phyloP scores from a whole-genome alignment of 2,113 vertebrate species.

The Myotis brandtii region DNA sequence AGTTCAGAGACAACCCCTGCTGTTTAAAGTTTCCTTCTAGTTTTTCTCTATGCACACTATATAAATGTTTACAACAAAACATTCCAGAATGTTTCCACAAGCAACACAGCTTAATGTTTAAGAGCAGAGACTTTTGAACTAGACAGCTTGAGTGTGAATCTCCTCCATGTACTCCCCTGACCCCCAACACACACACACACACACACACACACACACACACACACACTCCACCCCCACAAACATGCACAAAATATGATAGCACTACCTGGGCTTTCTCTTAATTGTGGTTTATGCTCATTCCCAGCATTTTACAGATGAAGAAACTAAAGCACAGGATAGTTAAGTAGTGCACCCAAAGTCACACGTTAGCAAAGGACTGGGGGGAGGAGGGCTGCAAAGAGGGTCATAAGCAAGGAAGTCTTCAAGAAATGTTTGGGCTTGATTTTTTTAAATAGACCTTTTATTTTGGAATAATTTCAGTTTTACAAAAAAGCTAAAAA shows the following conservation, averaged over 20 bases:
- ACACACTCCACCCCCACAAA: background rate
- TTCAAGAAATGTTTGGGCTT: background rate
- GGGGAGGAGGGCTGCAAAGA: background rate
- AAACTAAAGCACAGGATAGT: background rate
- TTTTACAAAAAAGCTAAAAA: slow-evolving; percentile 11
- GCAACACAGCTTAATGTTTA: background rate
- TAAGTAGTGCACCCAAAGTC: background rate
- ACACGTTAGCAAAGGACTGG: background rate
- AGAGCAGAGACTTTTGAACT: background rate
- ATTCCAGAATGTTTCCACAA: background rate
- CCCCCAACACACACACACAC: background rate
- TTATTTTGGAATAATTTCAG: background rate
- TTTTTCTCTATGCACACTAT: background rate
- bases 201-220: background rate
- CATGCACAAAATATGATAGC: background rate
- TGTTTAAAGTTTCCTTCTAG: background rate
- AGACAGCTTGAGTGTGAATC: background rate
- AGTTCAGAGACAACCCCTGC: background rate
- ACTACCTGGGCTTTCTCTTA: background rate
- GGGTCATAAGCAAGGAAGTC: background rate
- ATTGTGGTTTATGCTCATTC: background rate
- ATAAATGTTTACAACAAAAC: background rate
- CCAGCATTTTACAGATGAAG: background rate
- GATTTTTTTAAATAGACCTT: background rate
- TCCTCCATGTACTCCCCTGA: background rate